These are phyloP conservation scores for Tetraneura akinire DNA, from an alignment of 1,140 invertebrate species.

Conservation along the genomic window DNA sequence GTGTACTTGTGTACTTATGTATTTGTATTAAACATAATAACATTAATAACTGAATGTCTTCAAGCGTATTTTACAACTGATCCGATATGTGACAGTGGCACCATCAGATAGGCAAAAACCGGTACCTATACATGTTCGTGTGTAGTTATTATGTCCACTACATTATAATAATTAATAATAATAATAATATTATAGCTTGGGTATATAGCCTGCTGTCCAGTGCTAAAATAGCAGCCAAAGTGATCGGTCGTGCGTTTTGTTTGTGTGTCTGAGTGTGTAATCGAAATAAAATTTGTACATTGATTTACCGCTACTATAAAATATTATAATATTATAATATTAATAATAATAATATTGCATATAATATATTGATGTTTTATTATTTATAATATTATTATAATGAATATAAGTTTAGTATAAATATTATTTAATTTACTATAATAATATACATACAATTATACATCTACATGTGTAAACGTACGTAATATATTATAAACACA, in stretches of 20 bases:
- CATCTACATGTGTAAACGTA: background rate
- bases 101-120: conserved; percentile 25
- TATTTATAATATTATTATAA: too few species aligned
- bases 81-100: background rate
- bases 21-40: too few species aligned
- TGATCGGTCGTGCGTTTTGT: background rate
- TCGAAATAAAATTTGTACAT: background rate
- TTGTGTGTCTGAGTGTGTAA: background rate
- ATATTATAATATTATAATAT: too few species aligned
- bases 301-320: too few species aligned
- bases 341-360: too few species aligned
- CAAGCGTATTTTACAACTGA: background rate
- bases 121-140: background rate
- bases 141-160: background rate
- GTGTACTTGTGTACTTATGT: too few species aligned
- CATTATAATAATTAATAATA: too few species aligned
- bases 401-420: background rate
- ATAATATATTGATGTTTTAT: too few species aligned
- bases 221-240: conserved; percentile 4
- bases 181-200: too few species aligned
- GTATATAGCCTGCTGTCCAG: background rate
- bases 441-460: background rate
- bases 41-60: too few species aligned
- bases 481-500: background rate
- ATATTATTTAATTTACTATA: background rate